Conservation (phyloP, 2,888 invertebrate genomes). For the Congeria kusceri region DNA sequence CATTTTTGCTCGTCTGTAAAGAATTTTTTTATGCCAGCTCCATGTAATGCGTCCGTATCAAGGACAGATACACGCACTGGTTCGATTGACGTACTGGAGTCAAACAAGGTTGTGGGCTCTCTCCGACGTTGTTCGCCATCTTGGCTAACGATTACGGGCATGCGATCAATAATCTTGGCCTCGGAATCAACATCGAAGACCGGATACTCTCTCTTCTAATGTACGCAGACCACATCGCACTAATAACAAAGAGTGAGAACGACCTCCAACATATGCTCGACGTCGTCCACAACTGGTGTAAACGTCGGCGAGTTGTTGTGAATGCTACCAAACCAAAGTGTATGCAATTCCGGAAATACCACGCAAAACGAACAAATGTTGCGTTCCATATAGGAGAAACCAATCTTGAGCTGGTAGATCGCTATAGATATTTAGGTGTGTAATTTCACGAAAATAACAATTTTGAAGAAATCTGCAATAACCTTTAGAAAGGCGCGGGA, state of each 20-base stretch:
- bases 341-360: not conserved
- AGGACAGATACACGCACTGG: slow-evolving; percentile 37
- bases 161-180: slow-evolving; percentile 29
- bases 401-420: not conserved
- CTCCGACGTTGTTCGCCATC: slow-evolving; percentile 42
- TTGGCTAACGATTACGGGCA: slow-evolving; percentile 24
- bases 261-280: slow-evolving; percentile 37
- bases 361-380: not conserved
- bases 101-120: slow-evolving; percentile 30
- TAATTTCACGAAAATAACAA: slow-evolving; percentile 16
- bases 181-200: slow-evolving; percentile 25
- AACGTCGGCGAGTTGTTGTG: slow-evolving; percentile 30
- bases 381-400: slow-evolving; percentile 2
- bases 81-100: slow-evolving; percentile 23
- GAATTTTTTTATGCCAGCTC: not conserved
- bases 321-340: slow-evolving; percentile 30
- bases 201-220: slow-evolving; percentile 22
- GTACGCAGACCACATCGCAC: slow-evolving; percentile 43
- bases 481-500: slow-evolving; percentile 25
- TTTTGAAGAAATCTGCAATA: not conserved
- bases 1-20: slow-evolving; percentile 8
- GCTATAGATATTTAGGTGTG: slow-evolving; percentile 2
- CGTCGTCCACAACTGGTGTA: slow-evolving; percentile 35
- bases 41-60: slow-evolving; percentile 20
- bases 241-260: slow-evolving; percentile 20